Evolutionary conservation across 2,797 vertebrate species (phyloP), one percentile per base, ranked within the genome.

Genomic region (Notoglanidium macrostoma): DNA sequence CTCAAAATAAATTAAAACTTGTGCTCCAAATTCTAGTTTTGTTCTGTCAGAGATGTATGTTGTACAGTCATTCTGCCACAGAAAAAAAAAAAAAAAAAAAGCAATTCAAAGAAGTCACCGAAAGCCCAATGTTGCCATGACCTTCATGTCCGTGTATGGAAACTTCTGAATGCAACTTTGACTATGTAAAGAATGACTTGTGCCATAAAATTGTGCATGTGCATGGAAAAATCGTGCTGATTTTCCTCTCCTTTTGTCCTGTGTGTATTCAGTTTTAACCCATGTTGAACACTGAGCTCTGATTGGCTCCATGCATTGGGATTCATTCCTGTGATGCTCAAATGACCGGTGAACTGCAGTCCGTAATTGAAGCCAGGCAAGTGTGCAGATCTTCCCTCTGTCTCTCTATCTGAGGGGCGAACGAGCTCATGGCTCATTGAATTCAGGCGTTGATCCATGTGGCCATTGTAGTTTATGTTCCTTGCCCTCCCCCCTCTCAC

Each of bases 391-490:
- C 86, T 74, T 77, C 26, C 10, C 59, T 85, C 74, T 78, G 51
- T 46, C 86, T 74, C 73, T 70, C 44, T 55, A 12, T 84, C 80
- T 74, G 70, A 86, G 68, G 15, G 51, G 73, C 77, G 87, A 85
- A 89, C 57, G 87, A 87, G 51, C 26, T 57, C 84, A 80, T 44
- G 87, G 80, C 84, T 87, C 89, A 90, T 89, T 90, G 84, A 86
- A 72, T 80, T 84, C 70, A 74, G 76, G 73, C 85, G 77, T 84
- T 90, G 87, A 89, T 87, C 79, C 88, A 86, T 87, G 86, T 84
- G 87, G 84, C 74, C 67, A 84, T 89, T 85, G 76, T 74, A 70
- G 83, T 88, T 87, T 88, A 88, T 85, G 87, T 85, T 59, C 76
- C 57, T 80, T 57, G 61, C 54, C 51, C 61, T 29, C 29, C 72